A percentile compares a stretch with the other conserved stretches of the same genome.
phyloP scores from a whole-genome alignment of 2,113 vertebrate genomes.

The Morphnarchus princeps region DNA sequence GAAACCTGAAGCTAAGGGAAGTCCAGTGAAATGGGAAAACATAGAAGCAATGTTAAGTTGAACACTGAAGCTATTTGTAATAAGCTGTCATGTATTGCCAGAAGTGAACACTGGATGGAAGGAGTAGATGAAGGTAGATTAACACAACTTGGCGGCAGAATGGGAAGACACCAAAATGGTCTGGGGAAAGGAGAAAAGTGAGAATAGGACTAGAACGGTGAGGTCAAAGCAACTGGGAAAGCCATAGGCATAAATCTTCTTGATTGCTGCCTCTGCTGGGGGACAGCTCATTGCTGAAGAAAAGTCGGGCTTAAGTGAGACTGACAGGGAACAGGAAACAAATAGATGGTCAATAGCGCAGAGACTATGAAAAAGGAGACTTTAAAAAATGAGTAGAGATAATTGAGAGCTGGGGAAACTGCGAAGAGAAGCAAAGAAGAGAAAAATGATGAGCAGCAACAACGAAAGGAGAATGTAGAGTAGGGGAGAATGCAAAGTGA shows the following conservation, averaged over 20 bases:
- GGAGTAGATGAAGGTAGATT: neutral
- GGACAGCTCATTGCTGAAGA: neutral
- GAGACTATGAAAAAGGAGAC: neutral
- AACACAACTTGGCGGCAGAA: neutral
- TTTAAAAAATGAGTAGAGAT: neutral
- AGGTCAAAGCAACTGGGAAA: neutral
- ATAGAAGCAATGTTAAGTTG: neutral
- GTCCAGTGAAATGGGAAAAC: neutral
- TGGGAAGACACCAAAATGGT: neutral
- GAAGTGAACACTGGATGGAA: neutral
- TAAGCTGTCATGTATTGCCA: neutral
- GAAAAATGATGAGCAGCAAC: neutral
- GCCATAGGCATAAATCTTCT: neutral
- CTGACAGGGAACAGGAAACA: slow-evolving; percentile 9
- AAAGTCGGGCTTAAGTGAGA: slow-evolving; percentile 19
- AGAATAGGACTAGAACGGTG: neutral
- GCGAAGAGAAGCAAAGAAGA: neutral
- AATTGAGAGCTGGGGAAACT: neutral
- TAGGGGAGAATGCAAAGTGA: neutral
- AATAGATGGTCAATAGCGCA: neutral
- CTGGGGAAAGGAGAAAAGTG: neutral
- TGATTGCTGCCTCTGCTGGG: neutral
- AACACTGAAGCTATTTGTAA: neutral
- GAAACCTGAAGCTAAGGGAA: neutral
- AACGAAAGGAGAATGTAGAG: neutral